phyloP scores from a whole-genome alignment of 2,888 invertebrate species.

The Rapana venosa region DNA sequence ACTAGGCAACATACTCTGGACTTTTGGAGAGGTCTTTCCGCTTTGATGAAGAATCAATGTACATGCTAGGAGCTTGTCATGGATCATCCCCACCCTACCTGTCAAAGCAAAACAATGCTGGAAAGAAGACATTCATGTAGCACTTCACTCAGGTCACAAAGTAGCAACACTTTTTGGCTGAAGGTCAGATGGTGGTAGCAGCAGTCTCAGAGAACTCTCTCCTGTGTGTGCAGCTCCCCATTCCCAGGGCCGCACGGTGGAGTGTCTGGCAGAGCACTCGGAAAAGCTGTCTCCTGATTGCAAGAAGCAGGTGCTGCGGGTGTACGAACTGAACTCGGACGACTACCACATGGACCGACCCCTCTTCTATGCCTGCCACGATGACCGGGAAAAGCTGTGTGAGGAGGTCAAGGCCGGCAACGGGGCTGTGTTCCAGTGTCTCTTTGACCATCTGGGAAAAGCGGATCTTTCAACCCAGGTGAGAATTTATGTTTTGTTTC shows the following conservation, averaged over 20 bases:
- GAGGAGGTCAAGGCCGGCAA: slow-evolving; percentile 87
- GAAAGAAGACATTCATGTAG: no score
- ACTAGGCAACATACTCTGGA: no score
- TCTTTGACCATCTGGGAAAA: slow-evolving; percentile 89
- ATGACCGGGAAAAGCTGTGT: slow-evolving; percentile 88
- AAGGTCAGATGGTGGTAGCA: no score
- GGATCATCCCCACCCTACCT: no score
- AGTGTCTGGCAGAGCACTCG: slow-evolving; percentile 86
- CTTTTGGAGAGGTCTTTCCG: no score
- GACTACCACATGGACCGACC: slow-evolving; percentile 92
- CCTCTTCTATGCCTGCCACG: slow-evolving; percentile 91
- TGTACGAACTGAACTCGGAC: slow-evolving; percentile 93
- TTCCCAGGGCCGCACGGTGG: slow-evolving; percentile 89
- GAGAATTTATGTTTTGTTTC: slow-evolving; percentile 36
- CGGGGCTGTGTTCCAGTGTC: slow-evolving; percentile 92
- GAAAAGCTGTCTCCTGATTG: slow-evolving; percentile 83
- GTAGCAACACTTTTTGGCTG: no score
- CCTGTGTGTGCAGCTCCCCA: slow-evolving; percentile 62
- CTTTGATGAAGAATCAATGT: no score
- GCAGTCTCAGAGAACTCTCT: no score
- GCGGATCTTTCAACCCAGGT: slow-evolving; percentile 81
- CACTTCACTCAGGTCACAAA: no score
- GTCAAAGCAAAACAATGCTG: no score
- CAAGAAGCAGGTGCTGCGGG: slow-evolving; percentile 87
- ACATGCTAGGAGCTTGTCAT: no score